These are phyloP conservation scores for Apodemia duryi DNA, from an alignment of 2,888 invertebrate species.

Conservation along the genomic window DNA sequence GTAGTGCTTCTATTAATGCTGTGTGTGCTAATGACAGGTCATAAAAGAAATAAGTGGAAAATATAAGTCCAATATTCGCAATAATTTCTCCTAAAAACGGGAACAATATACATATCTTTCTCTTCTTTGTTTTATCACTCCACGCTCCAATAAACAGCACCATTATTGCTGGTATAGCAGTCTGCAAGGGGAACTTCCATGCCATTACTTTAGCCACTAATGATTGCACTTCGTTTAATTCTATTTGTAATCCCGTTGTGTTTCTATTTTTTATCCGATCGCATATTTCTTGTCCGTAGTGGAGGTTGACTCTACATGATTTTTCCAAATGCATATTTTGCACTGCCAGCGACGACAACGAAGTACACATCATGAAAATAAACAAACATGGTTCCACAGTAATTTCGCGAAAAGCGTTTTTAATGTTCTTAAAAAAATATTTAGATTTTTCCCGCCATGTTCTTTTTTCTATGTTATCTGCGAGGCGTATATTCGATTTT, in stretches of 20 bases:
- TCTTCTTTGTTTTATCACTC: slow-evolving; percentile 79
- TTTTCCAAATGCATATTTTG: slow-evolving; percentile 80
- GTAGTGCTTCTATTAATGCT: slow-evolving; percentile 76
- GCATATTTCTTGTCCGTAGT: slow-evolving; percentile 74
- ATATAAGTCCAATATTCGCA: slow-evolving; percentile 70
- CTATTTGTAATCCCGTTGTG: slow-evolving; percentile 59
- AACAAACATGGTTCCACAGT: slow-evolving; percentile 84
- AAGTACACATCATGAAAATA: slow-evolving; percentile 82
- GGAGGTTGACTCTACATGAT: slow-evolving; percentile 75
- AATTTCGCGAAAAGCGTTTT: slow-evolving; percentile 54
- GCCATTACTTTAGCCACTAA: slow-evolving; percentile 75
- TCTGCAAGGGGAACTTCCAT: slow-evolving; percentile 80
- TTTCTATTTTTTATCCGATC: slow-evolving; percentile 66
- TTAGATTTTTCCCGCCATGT: slow-evolving; percentile 60
- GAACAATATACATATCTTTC: slow-evolving; percentile 79
- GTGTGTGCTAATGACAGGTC: slow-evolving; percentile 72
- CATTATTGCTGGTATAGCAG: slow-evolving; percentile 77
- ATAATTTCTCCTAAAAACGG: slow-evolving; percentile 79
- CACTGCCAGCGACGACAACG: slow-evolving; percentile 81
- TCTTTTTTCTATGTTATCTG: slow-evolving; percentile 41
- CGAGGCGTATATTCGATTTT: slow-evolving; percentile 58
- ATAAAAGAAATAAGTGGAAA: slow-evolving; percentile 78
- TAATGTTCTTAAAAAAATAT: slow-evolving; percentile 53
- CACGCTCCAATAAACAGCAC: slow-evolving; percentile 81
- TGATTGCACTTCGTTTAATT: slow-evolving; percentile 65